A percentile compares a stretch with the other conserved stretches of the same genome.
Conservation (phyloP, 2,797 vertebrate genomes). For the Margarornis squamiger region DNA sequence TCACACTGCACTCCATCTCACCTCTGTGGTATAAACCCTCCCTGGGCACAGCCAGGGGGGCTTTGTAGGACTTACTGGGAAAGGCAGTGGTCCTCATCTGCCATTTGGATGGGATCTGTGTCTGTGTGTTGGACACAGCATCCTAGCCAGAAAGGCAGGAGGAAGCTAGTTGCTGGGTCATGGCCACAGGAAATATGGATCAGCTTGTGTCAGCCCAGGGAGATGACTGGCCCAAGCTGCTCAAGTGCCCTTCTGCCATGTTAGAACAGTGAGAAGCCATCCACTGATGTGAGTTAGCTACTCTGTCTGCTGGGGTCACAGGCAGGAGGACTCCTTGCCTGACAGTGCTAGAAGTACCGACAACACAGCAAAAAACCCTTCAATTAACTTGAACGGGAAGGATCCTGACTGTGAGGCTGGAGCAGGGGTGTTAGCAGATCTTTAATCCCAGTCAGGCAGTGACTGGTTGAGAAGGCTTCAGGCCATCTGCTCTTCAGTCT, state of each 20-base stretch:
- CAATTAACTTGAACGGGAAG: not conserved
- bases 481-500: not conserved
- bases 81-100: not conserved
- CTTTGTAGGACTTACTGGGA: accelerated
- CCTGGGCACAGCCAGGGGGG: not conserved
- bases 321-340: not conserved
- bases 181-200: accelerated
- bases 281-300: not conserved
- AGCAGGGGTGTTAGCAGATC: not conserved
- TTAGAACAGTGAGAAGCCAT: not conserved
- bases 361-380: not conserved
- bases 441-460: not conserved
- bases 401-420: not conserved
- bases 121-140: not conserved
- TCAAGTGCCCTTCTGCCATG: not conserved
- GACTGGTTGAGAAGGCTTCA: not conserved
- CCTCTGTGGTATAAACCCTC: not conserved
- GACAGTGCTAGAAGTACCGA: not conserved
- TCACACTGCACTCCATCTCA: not conserved
- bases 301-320: not conserved
- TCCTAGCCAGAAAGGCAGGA: not conserved
- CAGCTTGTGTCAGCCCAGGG: accelerated
- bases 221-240: not conserved
- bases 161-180: accelerated
- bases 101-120: not conserved